phyloP scores from a whole-genome alignment of 2,113 vertebrate genomes.

The Jaculus jaculus region DNA sequence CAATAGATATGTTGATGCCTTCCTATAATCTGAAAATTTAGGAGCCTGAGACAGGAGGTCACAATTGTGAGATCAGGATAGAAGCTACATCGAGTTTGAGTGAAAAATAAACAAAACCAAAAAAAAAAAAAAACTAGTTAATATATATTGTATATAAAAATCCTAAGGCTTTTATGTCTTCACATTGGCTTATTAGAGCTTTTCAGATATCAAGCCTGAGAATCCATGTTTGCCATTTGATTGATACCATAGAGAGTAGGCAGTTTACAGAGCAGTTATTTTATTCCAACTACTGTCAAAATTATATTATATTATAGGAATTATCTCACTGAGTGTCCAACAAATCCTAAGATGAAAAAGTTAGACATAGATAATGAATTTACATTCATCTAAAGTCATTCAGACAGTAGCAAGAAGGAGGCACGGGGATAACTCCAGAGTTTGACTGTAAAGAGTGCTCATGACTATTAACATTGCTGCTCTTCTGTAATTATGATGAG shows the following conservation, averaged over 20 bases:
- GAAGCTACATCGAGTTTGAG: neutral
- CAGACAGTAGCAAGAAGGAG: neutral
- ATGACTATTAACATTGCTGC: neutral
- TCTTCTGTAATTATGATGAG: neutral
- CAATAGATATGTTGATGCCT: neutral
- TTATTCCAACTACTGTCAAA: neutral
- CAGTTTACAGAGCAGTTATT: neutral
- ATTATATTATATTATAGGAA: neutral
- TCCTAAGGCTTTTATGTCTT: neutral
- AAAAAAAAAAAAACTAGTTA: neutral
- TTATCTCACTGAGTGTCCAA: conserved; percentile 20
- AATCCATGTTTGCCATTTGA: neutral
- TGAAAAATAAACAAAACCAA: too few relatives aligned
- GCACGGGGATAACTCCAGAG: neutral
- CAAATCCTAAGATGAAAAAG: neutral
- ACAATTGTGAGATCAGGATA: neutral
- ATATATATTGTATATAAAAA: neutral
- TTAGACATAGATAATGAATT: neutral
- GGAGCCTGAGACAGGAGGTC: neutral
- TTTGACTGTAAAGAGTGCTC: neutral
- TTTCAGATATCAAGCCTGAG: neutral
- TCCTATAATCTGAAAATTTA: neutral
- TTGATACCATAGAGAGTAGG: neutral
- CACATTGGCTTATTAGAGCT: neutral
- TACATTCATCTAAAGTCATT: neutral